phyloP scores from a whole-genome alignment of 1,140 invertebrate genomes.

The Archivesica marissinica region DNA sequence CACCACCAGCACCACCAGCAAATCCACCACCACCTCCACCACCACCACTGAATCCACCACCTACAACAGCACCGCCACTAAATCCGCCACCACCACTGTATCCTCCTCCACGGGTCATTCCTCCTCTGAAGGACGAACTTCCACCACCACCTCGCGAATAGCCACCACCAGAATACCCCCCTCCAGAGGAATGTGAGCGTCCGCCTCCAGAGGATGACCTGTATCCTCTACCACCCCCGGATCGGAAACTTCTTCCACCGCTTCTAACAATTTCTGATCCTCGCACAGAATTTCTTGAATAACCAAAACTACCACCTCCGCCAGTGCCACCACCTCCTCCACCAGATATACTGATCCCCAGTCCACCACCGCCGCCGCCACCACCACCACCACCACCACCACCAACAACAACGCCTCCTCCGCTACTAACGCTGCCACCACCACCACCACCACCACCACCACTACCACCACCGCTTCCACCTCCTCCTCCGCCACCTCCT shows the following conservation, averaged over 20 bases:
- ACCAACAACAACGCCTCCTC: background rate
- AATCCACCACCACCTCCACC: background rate
- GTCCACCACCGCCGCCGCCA: background rate
- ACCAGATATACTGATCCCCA: background rate
- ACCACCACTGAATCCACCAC: constrained; percentile 44
- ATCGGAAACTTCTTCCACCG: background rate
- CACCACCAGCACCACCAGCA: background rate
- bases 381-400: background rate
- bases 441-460: constrained; percentile 1
- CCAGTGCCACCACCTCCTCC: background rate
- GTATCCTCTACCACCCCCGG: background rate
- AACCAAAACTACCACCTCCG: background rate
- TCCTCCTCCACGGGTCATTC: background rate
- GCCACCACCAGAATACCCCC: background rate
- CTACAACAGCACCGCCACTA: constrained; percentile 23
- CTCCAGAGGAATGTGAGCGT: background rate
- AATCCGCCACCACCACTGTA: constrained; percentile 31
- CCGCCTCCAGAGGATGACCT: background rate
- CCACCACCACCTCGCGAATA: background rate
- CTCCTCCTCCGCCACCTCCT: constrained; percentile 10
- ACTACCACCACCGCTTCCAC: background rate
- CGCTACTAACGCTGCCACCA: background rate
- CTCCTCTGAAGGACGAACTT: background rate
- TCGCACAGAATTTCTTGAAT: background rate
- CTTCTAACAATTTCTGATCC: background rate